Evolutionary conservation across 1,140 invertebrate genomes (phyloP), one percentile per base, ranked within the genome.

Genomic region (Zaprionus vittiger): DNA sequence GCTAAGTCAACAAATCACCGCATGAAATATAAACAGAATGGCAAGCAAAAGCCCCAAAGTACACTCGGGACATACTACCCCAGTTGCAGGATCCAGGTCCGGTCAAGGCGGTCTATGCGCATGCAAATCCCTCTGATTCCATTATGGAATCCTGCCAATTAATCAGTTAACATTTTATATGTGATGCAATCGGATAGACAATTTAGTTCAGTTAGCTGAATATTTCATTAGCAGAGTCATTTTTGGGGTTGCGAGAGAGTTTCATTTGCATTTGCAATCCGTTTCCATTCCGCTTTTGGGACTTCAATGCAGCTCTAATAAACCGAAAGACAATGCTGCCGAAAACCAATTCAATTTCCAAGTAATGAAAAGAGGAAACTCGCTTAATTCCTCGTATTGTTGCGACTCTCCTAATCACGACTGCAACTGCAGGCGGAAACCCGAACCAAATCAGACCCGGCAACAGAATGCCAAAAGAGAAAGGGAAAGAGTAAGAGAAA

Each of bases 311-410:
- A 49, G 15, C 64, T 28, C 55, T 70, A 64, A 57, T 70, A 70
- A 56, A 75, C 38, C 17, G 44, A 62, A 11, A 70, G 41, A 76
- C 73, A 76, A 65, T 71, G 41, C 57, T 44, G 63, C 60, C 44
- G 70, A 83, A 87, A 83, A 81, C 65, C 85, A 78, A 87, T 90
- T 87, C 73, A 73, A 89, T 81, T 87, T 87, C 62, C 55, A 70
- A 76, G 81, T 90, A 87, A 87, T 87, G 84, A 87, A 89, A 87
- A 83, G 73, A 54, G 83, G 77, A 81, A 89, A 89, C 47, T 83
- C 84, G 83, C 80, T 86, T 89, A 87, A 87, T 89, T 87, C 81
- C 68, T 63, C 81, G 81, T 68, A 87, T 87, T 87, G 84, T 87
- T 84, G 76, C 81, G 81, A 79, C 74, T 72, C 57, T 68, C 78